phyloP scores from a whole-genome alignment of 2,888 invertebrate species.

The Nebria salina region DNA sequence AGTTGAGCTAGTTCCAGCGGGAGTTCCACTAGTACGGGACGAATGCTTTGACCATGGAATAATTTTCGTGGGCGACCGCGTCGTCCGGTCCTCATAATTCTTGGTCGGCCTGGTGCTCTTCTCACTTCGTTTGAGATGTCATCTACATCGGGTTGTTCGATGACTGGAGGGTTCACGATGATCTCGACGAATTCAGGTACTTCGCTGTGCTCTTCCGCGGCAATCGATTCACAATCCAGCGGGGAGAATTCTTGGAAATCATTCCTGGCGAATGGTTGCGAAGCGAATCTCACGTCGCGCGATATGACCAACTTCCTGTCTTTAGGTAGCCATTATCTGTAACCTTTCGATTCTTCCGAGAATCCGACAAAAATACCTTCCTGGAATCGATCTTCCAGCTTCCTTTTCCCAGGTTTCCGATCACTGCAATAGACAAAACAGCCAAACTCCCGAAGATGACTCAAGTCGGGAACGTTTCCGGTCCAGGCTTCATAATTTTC shows the following conservation, averaged over 20 bases:
- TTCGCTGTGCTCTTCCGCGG: slow-evolving; percentile 11
- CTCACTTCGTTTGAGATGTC: slow-evolving; percentile 10
- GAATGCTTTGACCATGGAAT: neutral
- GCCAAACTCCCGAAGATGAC: slow-evolving; percentile 6
- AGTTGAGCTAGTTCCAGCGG: slow-evolving; percentile 14
- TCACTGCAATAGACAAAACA: neutral
- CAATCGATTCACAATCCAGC: slow-evolving; percentile 5
- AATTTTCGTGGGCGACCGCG: slow-evolving; percentile 14
- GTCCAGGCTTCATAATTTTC: slow-evolving; percentile 38
- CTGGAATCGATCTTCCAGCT: neutral
- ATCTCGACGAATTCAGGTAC: slow-evolving; percentile 13
- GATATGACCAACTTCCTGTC: slow-evolving; percentile 12
- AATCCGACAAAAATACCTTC: slow-evolving; percentile 46
- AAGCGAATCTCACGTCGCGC: slow-evolving; percentile 21
- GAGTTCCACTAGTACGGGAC: neutral
- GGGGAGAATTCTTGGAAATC: slow-evolving; percentile 10
- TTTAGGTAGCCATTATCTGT: slow-evolving; percentile 40
- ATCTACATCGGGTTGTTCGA: slow-evolving; percentile 9
- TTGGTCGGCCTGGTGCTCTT: slow-evolving; percentile 24
- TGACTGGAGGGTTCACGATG: slow-evolving; percentile 4
- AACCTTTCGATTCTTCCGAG: slow-evolving; percentile 45
- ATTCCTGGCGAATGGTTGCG: neutral
- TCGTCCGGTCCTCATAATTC: slow-evolving; percentile 11
- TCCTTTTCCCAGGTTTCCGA: neutral
- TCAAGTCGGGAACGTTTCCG: neutral